Evolutionary conservation across 2,113 vertebrate genomes (phyloP).

Genomic region (Bubo bubo): DNA sequence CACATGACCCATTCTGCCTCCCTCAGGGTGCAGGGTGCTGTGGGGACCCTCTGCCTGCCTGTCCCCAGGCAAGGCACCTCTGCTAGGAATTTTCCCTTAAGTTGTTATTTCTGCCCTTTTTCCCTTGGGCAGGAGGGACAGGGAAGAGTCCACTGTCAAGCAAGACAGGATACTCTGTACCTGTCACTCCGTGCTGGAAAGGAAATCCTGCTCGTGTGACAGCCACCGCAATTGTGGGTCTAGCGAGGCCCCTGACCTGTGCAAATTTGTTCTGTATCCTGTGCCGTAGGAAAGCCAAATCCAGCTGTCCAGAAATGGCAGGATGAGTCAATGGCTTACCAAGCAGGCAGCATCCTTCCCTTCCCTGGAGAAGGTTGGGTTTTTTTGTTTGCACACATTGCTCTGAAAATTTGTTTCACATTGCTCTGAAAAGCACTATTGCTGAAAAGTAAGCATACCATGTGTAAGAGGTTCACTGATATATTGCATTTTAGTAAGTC

Average conservation of each 20-base stretch:
- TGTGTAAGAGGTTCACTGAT: neutral
- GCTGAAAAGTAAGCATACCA: neutral
- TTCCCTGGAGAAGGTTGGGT: neutral
- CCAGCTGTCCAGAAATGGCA: neutral
- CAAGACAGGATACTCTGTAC: neutral
- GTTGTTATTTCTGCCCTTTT: neutral
- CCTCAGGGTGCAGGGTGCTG: neutral
- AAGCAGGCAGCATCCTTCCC: neutral
- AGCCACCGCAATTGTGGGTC: neutral
- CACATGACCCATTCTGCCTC: neutral
- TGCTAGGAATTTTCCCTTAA: neutral
- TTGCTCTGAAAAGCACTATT: neutral
- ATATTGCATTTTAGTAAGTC: neutral
- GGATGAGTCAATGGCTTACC: neutral
- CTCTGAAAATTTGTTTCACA: neutral
- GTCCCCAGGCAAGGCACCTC: neutral
- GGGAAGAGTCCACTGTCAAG: neutral
- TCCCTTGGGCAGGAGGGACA: neutral
- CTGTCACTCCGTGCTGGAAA: neutral
- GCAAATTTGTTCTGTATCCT: neutral
- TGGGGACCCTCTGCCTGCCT: neutral
- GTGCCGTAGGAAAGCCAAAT: neutral
- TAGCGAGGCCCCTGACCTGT: neutral
- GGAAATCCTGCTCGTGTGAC: slow-evolving; percentile 3
- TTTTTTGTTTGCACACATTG: neutral